Evolutionary conservation across 2,888 invertebrate genomes (phyloP).

Genomic region (Boloria euphrosyne): DNA sequence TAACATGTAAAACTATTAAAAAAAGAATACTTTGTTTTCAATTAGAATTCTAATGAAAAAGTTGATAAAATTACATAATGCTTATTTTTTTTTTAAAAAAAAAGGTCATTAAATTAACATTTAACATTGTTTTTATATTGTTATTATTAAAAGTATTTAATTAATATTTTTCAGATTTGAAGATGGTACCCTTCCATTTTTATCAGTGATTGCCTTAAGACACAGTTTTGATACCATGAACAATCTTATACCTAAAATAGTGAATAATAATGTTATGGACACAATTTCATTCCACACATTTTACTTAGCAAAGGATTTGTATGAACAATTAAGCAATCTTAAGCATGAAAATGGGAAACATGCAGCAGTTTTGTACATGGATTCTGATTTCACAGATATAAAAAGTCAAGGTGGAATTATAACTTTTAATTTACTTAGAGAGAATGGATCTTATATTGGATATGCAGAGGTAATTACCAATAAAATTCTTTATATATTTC

Average conservation of each 20-base stretch:
- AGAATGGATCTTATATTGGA: constrained; percentile 91
- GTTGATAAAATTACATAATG: too few species aligned
- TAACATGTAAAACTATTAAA: neutral
- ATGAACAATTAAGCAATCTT: constrained; percentile 82
- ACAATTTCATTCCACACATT: constrained; percentile 89
- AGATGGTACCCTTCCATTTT: constrained; percentile 95
- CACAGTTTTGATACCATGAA: constrained; percentile 89
- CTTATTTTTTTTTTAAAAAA: too few species aligned
- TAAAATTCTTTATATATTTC: neutral
- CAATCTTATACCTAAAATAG: constrained; percentile 73
- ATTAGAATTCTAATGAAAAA: too few species aligned
- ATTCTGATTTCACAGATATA: constrained; percentile 84
- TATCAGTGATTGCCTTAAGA: constrained; percentile 90
- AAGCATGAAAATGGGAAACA: constrained; percentile 88
- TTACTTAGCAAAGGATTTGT: constrained; percentile 88
- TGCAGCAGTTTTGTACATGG: constrained; percentile 88
- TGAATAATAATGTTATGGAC: constrained; percentile 77
- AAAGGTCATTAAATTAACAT: too few species aligned
- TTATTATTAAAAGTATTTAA: neutral
- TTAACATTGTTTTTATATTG: neutral
- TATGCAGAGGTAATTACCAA: constrained; percentile 88
- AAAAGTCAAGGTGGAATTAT: constrained; percentile 91
- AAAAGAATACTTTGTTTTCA: too few species aligned
- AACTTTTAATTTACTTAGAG: constrained; percentile 92
- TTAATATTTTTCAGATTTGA: constrained; percentile 87